Evolutionary conservation across 2,797 vertebrate genomes (phyloP).

Genomic region (Adelosebastes latens): DNA sequence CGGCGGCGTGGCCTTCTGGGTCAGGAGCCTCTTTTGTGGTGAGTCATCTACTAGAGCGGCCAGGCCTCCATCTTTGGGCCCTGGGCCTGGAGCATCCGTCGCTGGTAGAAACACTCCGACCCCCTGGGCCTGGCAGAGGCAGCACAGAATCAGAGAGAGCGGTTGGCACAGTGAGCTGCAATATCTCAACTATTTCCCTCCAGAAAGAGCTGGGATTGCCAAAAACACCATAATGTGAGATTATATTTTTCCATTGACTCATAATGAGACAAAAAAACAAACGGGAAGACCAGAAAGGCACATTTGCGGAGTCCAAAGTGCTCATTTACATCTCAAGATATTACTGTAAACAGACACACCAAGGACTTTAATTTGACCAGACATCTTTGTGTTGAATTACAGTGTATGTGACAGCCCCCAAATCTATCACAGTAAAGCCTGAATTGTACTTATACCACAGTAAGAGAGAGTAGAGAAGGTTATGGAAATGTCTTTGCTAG

Average conservation of each 20-base stretch:
- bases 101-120: constrained; percentile 87
- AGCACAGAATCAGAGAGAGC: constrained; percentile 58
- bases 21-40: constrained; percentile 94
- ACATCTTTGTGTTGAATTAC: neutral
- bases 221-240: constrained; percentile 7
- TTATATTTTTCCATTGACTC: neutral
- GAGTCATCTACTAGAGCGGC: constrained; percentile 92
- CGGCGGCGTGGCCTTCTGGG: constrained; percentile 96
- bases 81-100: constrained; percentile 81
- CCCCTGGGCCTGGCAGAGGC: constrained; percentile 84
- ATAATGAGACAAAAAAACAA: neutral
- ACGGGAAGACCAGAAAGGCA: neutral
- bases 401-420: neutral
- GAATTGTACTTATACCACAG: neutral
- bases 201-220: neutral
- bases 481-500: neutral
- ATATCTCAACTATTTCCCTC: neutral
- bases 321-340: neutral
- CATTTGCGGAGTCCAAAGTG: neutral
- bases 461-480: neutral
- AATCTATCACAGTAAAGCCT: neutral
- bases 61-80: constrained; percentile 87
- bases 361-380: neutral
- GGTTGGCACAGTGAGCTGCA: neutral
- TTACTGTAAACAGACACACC: neutral